Evolutionary conservation across 2,888 invertebrate genomes (phyloP), one percentile per base, ranked within the genome.

Genomic region (Drosophila monieri): DNA sequence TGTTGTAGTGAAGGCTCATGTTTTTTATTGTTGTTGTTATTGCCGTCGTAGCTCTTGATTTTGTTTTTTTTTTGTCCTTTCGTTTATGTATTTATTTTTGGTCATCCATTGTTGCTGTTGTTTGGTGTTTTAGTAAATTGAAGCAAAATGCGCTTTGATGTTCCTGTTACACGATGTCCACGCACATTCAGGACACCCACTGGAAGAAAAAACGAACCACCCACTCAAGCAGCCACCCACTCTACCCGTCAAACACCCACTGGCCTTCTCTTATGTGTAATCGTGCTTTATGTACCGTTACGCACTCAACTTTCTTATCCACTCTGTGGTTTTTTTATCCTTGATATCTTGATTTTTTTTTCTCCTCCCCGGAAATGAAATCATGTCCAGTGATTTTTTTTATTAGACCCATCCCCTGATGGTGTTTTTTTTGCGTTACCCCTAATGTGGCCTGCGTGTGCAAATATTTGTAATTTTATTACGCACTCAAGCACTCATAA

Each of bases 211-310:
- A 32, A 32, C 8, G 14, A 6, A 6, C 12, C 32, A 35, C 12
- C n/a, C 51, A 21, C 23, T 6, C 37, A n/a, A 2, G 46, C 49
- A 25, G 12, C n/a, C 9, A 12, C n/a, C 46, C 47, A 10, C 8
- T 10, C 46, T 6, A 6, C 6, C 21, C 15, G 32, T 32, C 46
- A 37, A n/a, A 0, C 58, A 23, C 49, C 25, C 49, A 23, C 41
- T 59, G 43, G 18, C 15, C 1, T 41, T 37, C 53, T 52, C 51
- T 39, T 48, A 64, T 57, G 62, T 72, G 66, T 86, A 90, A 90
- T 90, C 88, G 90, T 90, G 89, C 84, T 90, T 90, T 90, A 90
- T 90, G 90, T 88, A 86, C 77, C 90, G 89, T 90, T 84, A 85
- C 90, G 88, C 84, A 83, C 86, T 85, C 83, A 79, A 86, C 73